phyloP scores from a whole-genome alignment of 2,113 vertebrate genomes.

The Oryzias curvinotus region DNA sequence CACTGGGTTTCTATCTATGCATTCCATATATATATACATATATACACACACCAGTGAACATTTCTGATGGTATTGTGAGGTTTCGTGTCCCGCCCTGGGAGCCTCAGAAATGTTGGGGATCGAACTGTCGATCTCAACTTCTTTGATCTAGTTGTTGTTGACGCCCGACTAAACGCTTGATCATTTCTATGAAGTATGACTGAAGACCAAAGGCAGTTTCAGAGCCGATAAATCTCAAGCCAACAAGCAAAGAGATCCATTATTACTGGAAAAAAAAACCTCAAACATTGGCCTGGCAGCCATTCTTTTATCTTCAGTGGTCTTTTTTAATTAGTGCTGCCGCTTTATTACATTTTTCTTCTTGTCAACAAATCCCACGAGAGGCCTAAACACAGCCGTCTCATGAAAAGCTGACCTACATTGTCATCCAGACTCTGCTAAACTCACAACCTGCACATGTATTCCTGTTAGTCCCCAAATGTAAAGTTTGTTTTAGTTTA shows the following conservation, averaged over 20 bases:
- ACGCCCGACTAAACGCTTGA: constrained; percentile 6
- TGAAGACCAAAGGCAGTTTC: constrained; percentile 6
- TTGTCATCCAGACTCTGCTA: constrained; percentile 8
- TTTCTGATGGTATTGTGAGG: too few species aligned
- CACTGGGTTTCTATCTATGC: too few species aligned
- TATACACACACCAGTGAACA: too few species aligned
- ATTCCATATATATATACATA: too few species aligned
- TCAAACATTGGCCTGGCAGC: neutral
- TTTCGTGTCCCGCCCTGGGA: too few species aligned
- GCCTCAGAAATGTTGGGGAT: too few species aligned
- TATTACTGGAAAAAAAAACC: constrained; percentile 10
- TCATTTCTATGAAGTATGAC: constrained; percentile 13
- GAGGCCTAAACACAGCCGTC: constrained; percentile 9
- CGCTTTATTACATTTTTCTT: neutral
- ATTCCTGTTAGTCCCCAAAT: too few species aligned
- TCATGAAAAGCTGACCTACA: constrained; percentile 1
- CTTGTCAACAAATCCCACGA: constrained; percentile 8
- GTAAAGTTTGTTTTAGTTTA: too few species aligned
- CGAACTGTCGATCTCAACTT: neutral
- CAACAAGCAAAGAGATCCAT: constrained; percentile 5
- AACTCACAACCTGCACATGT: neutral
- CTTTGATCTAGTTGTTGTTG: constrained; percentile 18
- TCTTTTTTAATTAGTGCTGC: constrained; percentile 16
- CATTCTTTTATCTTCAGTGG: constrained; percentile 21
- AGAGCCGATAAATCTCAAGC: constrained; percentile 19